Conservation (phyloP, 2,113 vertebrate species). For the Engraulis encrasicolus region DNA sequence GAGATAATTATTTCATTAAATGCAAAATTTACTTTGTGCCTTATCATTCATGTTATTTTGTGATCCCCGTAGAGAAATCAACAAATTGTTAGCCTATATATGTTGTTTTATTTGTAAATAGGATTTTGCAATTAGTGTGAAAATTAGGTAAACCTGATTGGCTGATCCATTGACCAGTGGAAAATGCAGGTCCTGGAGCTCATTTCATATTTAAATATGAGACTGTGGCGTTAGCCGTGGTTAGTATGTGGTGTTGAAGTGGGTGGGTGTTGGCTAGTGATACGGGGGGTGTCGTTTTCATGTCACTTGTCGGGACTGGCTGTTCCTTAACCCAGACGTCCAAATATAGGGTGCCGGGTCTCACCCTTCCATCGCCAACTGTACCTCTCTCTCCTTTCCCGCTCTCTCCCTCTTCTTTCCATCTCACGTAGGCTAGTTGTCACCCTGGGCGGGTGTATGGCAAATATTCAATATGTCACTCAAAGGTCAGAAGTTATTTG, state of each 20-base stretch:
- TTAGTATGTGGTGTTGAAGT: background rate
- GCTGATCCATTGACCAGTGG: background rate
- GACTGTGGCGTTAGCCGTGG: background rate
- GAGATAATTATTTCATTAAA: background rate
- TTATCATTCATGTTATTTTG: background rate
- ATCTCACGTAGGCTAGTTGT: background rate
- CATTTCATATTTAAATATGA: slow-evolving; percentile 7
- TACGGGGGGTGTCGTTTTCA: background rate
- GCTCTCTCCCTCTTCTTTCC: slow-evolving; percentile 15
- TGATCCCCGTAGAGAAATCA: background rate
- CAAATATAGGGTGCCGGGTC: background rate
- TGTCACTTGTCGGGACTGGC: background rate
- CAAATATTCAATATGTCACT: slow-evolving; percentile 9
- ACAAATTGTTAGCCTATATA: background rate
- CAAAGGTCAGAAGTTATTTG: slow-evolving; percentile 37
- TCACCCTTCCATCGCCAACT: background rate
- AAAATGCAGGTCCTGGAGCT: background rate
- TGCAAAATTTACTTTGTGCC: background rate
- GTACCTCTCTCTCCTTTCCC: background rate
- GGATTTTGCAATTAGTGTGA: background rate
- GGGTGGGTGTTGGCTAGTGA: background rate
- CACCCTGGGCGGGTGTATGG: background rate
- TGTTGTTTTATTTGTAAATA: background rate
- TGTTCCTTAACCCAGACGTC: slow-evolving; percentile 5
- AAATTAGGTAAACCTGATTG: background rate